These are phyloP conservation scores for Amphipoea oculea DNA, from an alignment of 2,888 invertebrate genomes.

Conservation along the genomic window DNA sequence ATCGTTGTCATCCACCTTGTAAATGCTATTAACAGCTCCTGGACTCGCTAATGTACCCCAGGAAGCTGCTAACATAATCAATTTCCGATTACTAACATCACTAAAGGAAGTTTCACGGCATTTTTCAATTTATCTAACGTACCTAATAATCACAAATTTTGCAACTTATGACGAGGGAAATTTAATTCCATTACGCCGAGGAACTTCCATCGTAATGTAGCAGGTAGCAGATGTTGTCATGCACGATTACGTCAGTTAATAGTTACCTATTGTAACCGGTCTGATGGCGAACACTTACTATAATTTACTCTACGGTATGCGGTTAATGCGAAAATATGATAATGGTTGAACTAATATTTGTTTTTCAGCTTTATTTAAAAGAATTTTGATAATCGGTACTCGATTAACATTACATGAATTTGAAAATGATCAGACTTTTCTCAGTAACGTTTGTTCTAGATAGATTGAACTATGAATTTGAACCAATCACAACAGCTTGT, in stretches of 20 bases:
- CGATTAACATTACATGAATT: slow-evolving; percentile 59
- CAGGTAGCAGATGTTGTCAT: slow-evolving; percentile 83
- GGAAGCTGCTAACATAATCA: slow-evolving; percentile 55
- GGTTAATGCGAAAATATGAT: slow-evolving; percentile 25
- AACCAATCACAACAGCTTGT: slow-evolving; percentile 34
- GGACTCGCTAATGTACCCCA: slow-evolving; percentile 28
- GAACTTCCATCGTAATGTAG: slow-evolving; percentile 69
- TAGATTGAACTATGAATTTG: background rate
- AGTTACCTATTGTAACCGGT: slow-evolving; percentile 70
- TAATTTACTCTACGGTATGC: slow-evolving; percentile 30
- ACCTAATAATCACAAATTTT: slow-evolving; percentile 59
- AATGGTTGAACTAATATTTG: slow-evolving; percentile 26
- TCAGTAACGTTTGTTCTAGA: background rate
- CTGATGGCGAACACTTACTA: slow-evolving; percentile 20
- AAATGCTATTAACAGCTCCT: slow-evolving; percentile 16
- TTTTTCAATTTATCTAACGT: slow-evolving; percentile 65
- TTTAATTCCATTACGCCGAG: slow-evolving; percentile 76
- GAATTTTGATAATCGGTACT: slow-evolving; percentile 52
- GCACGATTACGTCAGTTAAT: slow-evolving; percentile 86
- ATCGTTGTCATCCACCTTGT: slow-evolving; percentile 69
- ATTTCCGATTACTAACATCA: slow-evolving; percentile 50
- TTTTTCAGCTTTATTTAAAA: slow-evolving; percentile 37
- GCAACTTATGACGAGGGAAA: slow-evolving; percentile 70
- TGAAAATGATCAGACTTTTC: slow-evolving; percentile 58
- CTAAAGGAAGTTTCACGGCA: slow-evolving; percentile 65